These are phyloP conservation scores for Hippopotamus amphibius DNA, from an alignment of 2,113 vertebrate genomes.

Conservation along the genomic window DNA sequence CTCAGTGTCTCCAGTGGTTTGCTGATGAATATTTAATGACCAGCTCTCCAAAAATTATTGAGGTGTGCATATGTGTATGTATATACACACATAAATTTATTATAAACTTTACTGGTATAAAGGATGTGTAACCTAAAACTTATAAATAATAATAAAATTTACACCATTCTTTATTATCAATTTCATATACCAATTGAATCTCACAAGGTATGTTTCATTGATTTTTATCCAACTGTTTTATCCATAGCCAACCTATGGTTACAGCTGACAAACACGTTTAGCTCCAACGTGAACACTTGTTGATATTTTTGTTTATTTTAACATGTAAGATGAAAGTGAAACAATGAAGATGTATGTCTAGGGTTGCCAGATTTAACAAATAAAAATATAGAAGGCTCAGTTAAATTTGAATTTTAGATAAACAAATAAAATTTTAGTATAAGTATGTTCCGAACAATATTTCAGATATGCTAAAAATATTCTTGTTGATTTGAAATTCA, in stretches of 20 bases:
- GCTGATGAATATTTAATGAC: constrained; percentile 14
- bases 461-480: background rate
- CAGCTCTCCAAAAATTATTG: background rate
- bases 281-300: background rate
- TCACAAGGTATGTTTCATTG: background rate
- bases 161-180: background rate
- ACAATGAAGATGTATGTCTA: background rate
- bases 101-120: background rate
- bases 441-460: background rate
- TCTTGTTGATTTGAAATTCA: constrained; percentile 8
- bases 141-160: background rate
- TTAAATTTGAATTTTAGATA: constrained; percentile 27
- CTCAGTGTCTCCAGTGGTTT: background rate
- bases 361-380: constrained; percentile 18
- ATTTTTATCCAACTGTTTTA: background rate
- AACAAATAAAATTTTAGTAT: background rate
- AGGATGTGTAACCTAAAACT: background rate
- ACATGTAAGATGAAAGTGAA: background rate
- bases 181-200: constrained; percentile 7
- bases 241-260: background rate
- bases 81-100: background rate
- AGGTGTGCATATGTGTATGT: background rate
- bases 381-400: background rate
- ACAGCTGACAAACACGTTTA: background rate
- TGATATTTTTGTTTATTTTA: constrained; percentile 44